These are phyloP conservation scores for Mythimna albipuncta DNA, from an alignment of 2,888 invertebrate genomes.

Conservation along the genomic window DNA sequence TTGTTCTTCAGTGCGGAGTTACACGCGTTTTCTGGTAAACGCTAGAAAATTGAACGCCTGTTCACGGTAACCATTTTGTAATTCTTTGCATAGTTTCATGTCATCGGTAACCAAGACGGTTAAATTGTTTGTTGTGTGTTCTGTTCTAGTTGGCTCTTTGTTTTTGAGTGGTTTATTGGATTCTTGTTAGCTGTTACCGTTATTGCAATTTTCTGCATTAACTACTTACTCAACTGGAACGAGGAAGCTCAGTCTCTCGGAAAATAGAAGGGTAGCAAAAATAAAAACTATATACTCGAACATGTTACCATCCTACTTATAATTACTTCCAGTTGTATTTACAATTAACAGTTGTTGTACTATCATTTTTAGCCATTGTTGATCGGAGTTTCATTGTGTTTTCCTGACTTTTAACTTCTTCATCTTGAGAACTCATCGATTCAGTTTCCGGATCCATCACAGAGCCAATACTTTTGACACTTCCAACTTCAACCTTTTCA, in stretches of 20 bases:
- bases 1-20: constrained; percentile 80
- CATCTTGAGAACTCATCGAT: too few relatives aligned
- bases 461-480: background rate
- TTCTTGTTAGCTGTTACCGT: constrained; percentile 24
- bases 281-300: too few relatives aligned
- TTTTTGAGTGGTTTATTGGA: constrained; percentile 12
- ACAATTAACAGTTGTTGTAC: background rate
- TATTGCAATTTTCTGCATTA: background rate
- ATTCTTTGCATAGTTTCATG: constrained; percentile 49
- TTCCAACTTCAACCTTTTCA: background rate
- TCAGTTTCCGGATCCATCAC: background rate
- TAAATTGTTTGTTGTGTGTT: constrained; percentile 56
- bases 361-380: background rate
- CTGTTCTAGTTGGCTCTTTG: constrained; percentile 13
- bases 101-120: constrained; percentile 35
- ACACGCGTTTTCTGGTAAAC: constrained; percentile 72
- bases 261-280: too few relatives aligned
- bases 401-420: background rate
- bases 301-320: too few relatives aligned
- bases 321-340: background rate
- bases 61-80: constrained; percentile 59
- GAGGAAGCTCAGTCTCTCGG: too few relatives aligned
- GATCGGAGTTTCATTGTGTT: background rate
- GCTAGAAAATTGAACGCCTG: constrained; percentile 49
- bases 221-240: background rate